Conservation (phyloP, 1,140 invertebrate species). For the Heliconius himera region DNA sequence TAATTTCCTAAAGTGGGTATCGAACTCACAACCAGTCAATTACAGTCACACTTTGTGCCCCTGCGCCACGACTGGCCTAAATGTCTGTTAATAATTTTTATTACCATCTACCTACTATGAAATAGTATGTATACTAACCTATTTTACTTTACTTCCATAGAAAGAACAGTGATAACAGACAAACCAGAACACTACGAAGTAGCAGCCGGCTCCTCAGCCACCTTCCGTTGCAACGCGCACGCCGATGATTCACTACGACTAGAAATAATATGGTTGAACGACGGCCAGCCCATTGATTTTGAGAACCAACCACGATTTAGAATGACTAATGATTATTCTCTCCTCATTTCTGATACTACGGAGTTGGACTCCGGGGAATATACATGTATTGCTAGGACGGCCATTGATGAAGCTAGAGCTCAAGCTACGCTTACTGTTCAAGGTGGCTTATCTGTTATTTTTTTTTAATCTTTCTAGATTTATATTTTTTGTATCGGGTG, state of each 20-base stretch:
- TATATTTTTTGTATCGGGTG: no score
- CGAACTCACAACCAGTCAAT: no score
- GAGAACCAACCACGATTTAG: slow-evolving; percentile 92
- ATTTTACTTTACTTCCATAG: slow-evolving; percentile 60
- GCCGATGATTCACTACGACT: slow-evolving; percentile 90
- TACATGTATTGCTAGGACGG: slow-evolving; percentile 96
- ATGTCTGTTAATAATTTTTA: no score
- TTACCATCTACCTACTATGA: no score
- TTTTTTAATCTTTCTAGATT: no score
- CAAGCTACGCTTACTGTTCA: slow-evolving; percentile 96
- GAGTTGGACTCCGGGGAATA: slow-evolving; percentile 97
- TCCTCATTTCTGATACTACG: slow-evolving; percentile 96
- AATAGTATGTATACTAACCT: background rate
- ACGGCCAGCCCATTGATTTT: slow-evolving; percentile 93
- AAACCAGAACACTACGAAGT: slow-evolving; percentile 95
- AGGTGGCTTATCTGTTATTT: slow-evolving; percentile 74
- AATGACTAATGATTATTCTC: slow-evolving; percentile 93
- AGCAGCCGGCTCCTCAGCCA: slow-evolving; percentile 92
- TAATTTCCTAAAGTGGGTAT: no score
- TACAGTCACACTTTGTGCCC: no score
- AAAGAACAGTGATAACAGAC: slow-evolving; percentile 92
- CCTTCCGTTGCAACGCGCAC: slow-evolving; percentile 96
- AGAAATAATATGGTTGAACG: slow-evolving; percentile 93
- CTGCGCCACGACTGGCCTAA: no score
- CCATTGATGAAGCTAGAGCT: slow-evolving; percentile 91